A percentile compares a stretch with the other conserved stretches of the same genome.
Conservation (phyloP, 1,140 invertebrate genomes). For the Mya arenaria region DNA sequence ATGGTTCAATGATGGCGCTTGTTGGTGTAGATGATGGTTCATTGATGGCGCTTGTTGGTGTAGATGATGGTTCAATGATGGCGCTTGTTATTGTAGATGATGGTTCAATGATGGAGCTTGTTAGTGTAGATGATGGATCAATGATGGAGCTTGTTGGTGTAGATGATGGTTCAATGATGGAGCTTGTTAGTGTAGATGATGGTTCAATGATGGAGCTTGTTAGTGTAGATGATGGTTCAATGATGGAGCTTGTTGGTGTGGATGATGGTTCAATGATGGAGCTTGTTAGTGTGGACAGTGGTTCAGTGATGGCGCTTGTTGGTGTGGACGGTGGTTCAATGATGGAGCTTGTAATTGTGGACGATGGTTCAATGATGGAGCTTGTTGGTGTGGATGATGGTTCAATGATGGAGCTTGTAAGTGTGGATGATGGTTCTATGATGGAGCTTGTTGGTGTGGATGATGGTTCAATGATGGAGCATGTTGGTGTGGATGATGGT, state of each 20-base stretch:
- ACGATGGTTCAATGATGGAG: not conserved
- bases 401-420: not conserved
- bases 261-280: too few relatives aligned
- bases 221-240: too few relatives aligned
- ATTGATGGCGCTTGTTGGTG: not conserved
- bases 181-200: not conserved
- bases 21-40: not conserved
- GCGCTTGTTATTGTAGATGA: not conserved
- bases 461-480: not conserved
- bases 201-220: too few relatives aligned
- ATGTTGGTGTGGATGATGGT: not conserved
- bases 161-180: not conserved
- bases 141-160: not conserved
- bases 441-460: not conserved
- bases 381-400: too few relatives aligned
- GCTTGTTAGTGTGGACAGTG: not conserved
- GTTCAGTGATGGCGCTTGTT: too few relatives aligned
- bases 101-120: too few relatives aligned
- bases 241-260: not conserved
- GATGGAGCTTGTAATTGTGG: not conserved
- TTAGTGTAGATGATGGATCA: not conserved
- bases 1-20: not conserved
- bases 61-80: not conserved
- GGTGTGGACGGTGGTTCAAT: not conserved
- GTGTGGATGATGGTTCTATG: not conserved